These are phyloP conservation scores for Petrolisthes cinctipes DNA, from an alignment of 2,888 invertebrate species.

Conservation along the genomic window DNA sequence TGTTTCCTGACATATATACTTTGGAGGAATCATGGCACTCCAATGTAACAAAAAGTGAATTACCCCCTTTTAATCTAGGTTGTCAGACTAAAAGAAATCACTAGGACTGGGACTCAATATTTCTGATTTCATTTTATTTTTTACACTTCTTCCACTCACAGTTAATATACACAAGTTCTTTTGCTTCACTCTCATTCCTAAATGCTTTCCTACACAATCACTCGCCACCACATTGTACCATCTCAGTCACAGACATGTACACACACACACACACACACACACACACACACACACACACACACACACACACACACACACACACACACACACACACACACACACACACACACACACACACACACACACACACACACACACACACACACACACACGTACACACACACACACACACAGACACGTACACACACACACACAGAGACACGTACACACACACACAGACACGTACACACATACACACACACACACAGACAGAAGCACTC, in stretches of 20 bases:
- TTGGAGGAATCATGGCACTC: too few species aligned
- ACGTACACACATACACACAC: neutral
- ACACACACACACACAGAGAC: neutral
- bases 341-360: neutral
- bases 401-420: neutral
- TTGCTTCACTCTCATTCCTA: too few species aligned
- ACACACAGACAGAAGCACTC: neutral
- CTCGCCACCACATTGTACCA: too few species aligned
- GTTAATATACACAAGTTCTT: too few species aligned
- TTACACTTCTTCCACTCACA: too few species aligned
- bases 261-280: slow-evolving; percentile 2
- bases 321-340: neutral
- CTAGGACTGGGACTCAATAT: too few species aligned
- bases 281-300: slow-evolving; percentile 6
- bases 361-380: slow-evolving; percentile 16
- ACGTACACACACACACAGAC: neutral
- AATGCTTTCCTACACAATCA: too few species aligned
- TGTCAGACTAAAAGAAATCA: too few species aligned
- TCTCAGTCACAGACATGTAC: neutral
- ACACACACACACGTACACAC: slow-evolving; percentile 1
- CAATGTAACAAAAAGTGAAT: too few species aligned
- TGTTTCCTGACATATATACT: too few species aligned
- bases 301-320: neutral
- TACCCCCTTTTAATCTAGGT: too few species aligned
- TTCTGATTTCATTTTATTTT: too few species aligned